Conservation (phyloP, 1,140 invertebrate genomes). For the Drosophila oshimai region DNA sequence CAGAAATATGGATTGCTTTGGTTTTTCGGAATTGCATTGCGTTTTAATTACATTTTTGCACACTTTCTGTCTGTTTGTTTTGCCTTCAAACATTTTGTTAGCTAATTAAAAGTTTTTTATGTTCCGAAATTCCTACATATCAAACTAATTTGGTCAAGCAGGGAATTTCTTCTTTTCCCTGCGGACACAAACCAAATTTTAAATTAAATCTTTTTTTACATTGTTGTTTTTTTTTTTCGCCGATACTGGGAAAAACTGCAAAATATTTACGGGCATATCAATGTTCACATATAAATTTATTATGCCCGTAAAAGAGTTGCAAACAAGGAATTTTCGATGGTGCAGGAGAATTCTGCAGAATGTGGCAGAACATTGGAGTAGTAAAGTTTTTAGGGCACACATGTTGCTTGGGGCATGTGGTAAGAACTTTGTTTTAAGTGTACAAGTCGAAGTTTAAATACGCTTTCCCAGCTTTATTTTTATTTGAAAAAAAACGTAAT, state of each 20-base stretch:
- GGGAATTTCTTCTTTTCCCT: neutral
- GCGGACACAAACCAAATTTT: neutral
- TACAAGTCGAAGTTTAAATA: slow-evolving; percentile 1
- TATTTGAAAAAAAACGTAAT: neutral
- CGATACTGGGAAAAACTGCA: neutral
- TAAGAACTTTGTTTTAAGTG: neutral
- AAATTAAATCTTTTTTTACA: slow-evolving; percentile 12
- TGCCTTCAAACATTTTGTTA: slow-evolving; percentile 9
- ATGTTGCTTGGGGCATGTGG: slow-evolving; percentile 26
- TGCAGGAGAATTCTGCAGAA: neutral
- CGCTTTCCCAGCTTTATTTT: no score
- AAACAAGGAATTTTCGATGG: slow-evolving; percentile 15
- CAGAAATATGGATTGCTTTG: slow-evolving; percentile 20
- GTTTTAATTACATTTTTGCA: slow-evolving; percentile 44
- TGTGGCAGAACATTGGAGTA: slow-evolving; percentile 8
- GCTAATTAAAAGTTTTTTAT: slow-evolving; percentile 44
- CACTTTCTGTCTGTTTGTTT: slow-evolving; percentile 6
- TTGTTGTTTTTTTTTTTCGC: neutral
- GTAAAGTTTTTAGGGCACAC: slow-evolving; percentile 45
- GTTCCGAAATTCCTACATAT: neutral
- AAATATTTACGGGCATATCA: slow-evolving; percentile 64
- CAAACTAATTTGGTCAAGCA: slow-evolving; percentile 15
- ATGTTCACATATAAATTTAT: slow-evolving; percentile 66
- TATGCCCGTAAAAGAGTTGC: slow-evolving; percentile 48
- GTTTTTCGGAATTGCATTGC: slow-evolving; percentile 11